Percentiles rank a stretch among this genome's conserved stretches.
phyloP scores from a whole-genome alignment of 2,888 invertebrate species.

The Tryphoninae sp. region DNA sequence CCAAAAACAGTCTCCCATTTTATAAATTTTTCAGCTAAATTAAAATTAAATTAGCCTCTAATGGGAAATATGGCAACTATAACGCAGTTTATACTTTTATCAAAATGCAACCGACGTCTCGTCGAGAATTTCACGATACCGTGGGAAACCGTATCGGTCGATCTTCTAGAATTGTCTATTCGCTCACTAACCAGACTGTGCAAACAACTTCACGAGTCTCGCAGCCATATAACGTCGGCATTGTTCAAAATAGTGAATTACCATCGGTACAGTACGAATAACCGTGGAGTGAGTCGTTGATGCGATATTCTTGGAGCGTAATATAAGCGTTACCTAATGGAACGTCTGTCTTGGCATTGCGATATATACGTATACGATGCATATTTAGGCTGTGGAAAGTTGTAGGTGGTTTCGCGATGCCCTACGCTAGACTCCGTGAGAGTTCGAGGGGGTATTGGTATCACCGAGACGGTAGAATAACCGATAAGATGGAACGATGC shows the following conservation, averaged over 20 bases:
- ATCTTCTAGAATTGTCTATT: not conserved
- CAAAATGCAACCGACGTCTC: no score
- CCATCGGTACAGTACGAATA: not conserved
- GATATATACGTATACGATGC: not conserved
- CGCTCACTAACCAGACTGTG: not conserved
- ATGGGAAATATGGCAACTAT: no score
- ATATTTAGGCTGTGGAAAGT: slow-evolving; percentile 40
- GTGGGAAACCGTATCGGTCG: not conserved
- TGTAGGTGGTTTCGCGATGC: slow-evolving; percentile 48
- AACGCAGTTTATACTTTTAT: no score
- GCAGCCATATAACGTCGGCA: slow-evolving; percentile 1
- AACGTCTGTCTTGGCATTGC: not conserved
- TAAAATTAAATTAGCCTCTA: no score
- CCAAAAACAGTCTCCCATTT: no score
- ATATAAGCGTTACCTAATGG: slow-evolving; percentile 53
- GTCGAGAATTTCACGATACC: not conserved
- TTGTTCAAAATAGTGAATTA: not conserved
- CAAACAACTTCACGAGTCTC: not conserved
- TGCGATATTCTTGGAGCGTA: slow-evolving; percentile 41
- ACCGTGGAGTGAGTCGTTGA: not conserved
- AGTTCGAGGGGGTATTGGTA: slow-evolving; percentile 16
- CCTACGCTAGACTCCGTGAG: slow-evolving; percentile 21
- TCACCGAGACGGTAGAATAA: slow-evolving; percentile 36
- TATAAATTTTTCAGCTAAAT: no score
- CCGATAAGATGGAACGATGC: slow-evolving; percentile 8